phyloP scores from a whole-genome alignment of 2,797 vertebrate species.

The Percopsis omiscomaycus region DNA sequence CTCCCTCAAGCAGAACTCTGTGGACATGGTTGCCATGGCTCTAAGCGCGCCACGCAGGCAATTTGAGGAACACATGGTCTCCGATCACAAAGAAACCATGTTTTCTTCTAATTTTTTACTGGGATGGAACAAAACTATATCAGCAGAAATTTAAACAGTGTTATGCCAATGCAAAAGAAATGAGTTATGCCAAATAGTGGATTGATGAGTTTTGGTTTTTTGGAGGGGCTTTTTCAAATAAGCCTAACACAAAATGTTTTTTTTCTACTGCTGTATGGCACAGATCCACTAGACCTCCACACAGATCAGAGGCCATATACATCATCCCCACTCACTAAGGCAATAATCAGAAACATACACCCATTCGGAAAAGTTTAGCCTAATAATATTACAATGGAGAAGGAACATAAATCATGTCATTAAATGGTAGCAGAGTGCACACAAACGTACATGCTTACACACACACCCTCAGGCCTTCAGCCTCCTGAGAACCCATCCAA shows the following conservation, averaged over 20 bases:
- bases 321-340: slow-evolving; percentile 64
- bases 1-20: slow-evolving; percentile 69
- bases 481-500: slow-evolving; percentile 31
- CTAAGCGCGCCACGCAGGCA: slow-evolving; percentile 63
- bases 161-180: slow-evolving; percentile 39
- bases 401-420: slow-evolving; percentile 65
- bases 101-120: slow-evolving; percentile 37
- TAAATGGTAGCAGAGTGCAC: slow-evolving; percentile 41
- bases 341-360: slow-evolving; percentile 73
- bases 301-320: slow-evolving; percentile 59
- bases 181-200: slow-evolving; percentile 38
- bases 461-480: slow-evolving; percentile 19
- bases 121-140: slow-evolving; percentile 56
- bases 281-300: slow-evolving; percentile 56
- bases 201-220: slow-evolving; percentile 31
- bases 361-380: slow-evolving; percentile 74
- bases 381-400: slow-evolving; percentile 77
- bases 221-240: slow-evolving; percentile 38
- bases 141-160: slow-evolving; percentile 29
- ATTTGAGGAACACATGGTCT: slow-evolving; percentile 72
- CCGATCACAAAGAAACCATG: slow-evolving; percentile 53
- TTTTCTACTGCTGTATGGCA: slow-evolving; percentile 65
- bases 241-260: slow-evolving; percentile 48
- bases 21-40: slow-evolving; percentile 78
- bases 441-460: slow-evolving; percentile 15